A percentile compares a stretch with the other conserved stretches of the same genome.
Evolutionary conservation across 2,113 vertebrate genomes (phyloP).

Genomic region (Callopanchax toddi): DNA sequence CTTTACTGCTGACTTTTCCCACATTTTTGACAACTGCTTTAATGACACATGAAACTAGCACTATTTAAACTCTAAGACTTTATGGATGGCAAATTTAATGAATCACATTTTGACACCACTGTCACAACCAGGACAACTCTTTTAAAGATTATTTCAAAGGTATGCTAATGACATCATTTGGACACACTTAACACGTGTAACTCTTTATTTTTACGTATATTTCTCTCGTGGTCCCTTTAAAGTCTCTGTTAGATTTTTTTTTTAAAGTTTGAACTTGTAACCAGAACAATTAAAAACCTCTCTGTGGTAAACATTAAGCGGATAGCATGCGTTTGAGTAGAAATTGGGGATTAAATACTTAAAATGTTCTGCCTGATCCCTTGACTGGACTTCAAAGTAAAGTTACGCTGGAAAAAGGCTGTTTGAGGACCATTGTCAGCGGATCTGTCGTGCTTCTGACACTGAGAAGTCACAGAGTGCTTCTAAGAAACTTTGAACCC

Average conservation of each 20-base stretch:
- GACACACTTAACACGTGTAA: slow-evolving; percentile 33
- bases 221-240: slow-evolving; percentile 44
- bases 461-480: slow-evolving; percentile 44
- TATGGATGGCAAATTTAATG: slow-evolving; percentile 79
- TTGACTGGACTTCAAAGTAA: slow-evolving; percentile 74
- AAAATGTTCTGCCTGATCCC: slow-evolving; percentile 66
- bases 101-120: slow-evolving; percentile 61
- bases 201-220: slow-evolving; percentile 19
- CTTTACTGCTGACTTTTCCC: slow-evolving; percentile 48
- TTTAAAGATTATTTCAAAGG: slow-evolving; percentile 53
- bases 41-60: slow-evolving; percentile 64
- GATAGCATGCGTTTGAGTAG: slow-evolving; percentile 57
- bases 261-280: slow-evolving; percentile 51
- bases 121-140: slow-evolving; percentile 35
- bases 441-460: slow-evolving; percentile 34
- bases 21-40: slow-evolving; percentile 61
- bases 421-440: slow-evolving; percentile 41
- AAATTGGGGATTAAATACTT: slow-evolving; percentile 67
- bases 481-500: slow-evolving; percentile 52
- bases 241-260: slow-evolving; percentile 41
- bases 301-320: slow-evolving; percentile 70
- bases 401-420: slow-evolving; percentile 23
- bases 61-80: slow-evolving; percentile 77
- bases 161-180: slow-evolving; percentile 67
- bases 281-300: slow-evolving; percentile 65